Evolutionary conservation across 2,797 vertebrate genomes (phyloP).

Genomic region (Oreochromis grahami): DNA sequence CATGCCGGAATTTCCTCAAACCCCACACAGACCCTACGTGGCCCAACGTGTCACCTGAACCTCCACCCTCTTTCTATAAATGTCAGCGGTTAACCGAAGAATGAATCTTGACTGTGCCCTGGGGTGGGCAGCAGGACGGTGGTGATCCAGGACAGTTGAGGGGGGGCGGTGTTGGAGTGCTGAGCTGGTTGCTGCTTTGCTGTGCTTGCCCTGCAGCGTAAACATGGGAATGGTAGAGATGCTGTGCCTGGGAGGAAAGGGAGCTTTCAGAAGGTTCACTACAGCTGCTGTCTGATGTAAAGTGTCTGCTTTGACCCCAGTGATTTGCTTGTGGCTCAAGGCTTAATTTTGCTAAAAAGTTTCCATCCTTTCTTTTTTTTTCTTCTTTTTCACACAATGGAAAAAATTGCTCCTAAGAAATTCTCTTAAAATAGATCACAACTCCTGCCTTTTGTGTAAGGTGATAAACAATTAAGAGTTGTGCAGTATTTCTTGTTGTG

Average conservation of each 20-base stretch:
- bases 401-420: neutral
- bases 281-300: neutral
- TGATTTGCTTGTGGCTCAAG: neutral
- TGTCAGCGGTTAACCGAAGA: slow-evolving; percentile 23
- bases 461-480: neutral
- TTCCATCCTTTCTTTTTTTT: neutral
- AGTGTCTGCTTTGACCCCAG: neutral
- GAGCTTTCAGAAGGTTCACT: neutral
- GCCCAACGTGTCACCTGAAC: neutral
- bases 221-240: slow-evolving; percentile 14
- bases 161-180: neutral
- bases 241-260: neutral
- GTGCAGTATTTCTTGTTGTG: neutral
- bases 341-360: neutral
- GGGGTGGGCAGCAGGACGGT: neutral
- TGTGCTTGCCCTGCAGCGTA: slow-evolving; percentile 17
- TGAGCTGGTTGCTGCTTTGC: neutral
- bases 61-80: neutral
- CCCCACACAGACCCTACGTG: neutral
- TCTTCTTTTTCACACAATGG: rapidly evolving
- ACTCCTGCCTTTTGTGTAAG: neutral
- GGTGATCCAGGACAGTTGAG: neutral
- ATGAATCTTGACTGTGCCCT: neutral
- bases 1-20: neutral
- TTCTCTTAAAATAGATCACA: neutral